phyloP scores from a whole-genome alignment of 1,140 invertebrate genomes.

The Mylabris phalerata region DNA sequence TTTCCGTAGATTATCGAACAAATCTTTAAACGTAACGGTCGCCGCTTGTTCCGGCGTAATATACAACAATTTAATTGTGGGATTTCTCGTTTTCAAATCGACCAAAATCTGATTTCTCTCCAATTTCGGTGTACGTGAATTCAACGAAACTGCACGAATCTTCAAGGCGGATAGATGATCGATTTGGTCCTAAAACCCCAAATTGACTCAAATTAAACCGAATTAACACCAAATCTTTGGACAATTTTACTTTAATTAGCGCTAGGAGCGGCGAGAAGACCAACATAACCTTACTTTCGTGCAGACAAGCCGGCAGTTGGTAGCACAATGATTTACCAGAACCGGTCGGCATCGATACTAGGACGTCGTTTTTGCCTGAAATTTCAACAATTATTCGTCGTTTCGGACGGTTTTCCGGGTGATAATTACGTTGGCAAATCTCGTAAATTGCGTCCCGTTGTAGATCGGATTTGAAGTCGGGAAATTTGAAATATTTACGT shows the following conservation, averaged over 20 bases:
- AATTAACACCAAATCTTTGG: too few relatives aligned
- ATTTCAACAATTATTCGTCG: slow-evolving; percentile 9
- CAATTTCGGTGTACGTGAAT: slow-evolving; percentile 72
- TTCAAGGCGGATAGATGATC: slow-evolving; percentile 61
- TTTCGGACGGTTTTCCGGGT: slow-evolving; percentile 2
- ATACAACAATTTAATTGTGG: slow-evolving; percentile 68
- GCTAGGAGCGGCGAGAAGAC: slow-evolving; percentile 90
- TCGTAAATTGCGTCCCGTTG: slow-evolving; percentile 35
- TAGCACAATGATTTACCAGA: slow-evolving; percentile 96
- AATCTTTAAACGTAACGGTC: slow-evolving; percentile 63
- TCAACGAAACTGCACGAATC: slow-evolving; percentile 77
- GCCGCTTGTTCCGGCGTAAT: slow-evolving; percentile 88
- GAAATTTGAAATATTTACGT: slow-evolving; percentile 36
- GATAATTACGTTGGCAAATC: slow-evolving; percentile 33
- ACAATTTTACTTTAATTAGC: slow-evolving; percentile 57
- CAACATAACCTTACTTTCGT: slow-evolving; percentile 67
- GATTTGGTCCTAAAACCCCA: slow-evolving; percentile 57
- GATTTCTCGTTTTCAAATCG: slow-evolving; percentile 63
- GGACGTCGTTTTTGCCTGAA: slow-evolving; percentile 66
- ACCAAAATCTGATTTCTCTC: slow-evolving; percentile 68
- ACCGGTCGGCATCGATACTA: slow-evolving; percentile 88
- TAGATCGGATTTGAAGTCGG: slow-evolving; percentile 36
- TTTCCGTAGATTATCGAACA: slow-evolving; percentile 55
- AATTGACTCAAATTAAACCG: not conserved
- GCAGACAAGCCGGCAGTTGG: slow-evolving; percentile 78